Conservation (phyloP, 2,797 vertebrate genomes). For the Glyptemys insculpta region DNA sequence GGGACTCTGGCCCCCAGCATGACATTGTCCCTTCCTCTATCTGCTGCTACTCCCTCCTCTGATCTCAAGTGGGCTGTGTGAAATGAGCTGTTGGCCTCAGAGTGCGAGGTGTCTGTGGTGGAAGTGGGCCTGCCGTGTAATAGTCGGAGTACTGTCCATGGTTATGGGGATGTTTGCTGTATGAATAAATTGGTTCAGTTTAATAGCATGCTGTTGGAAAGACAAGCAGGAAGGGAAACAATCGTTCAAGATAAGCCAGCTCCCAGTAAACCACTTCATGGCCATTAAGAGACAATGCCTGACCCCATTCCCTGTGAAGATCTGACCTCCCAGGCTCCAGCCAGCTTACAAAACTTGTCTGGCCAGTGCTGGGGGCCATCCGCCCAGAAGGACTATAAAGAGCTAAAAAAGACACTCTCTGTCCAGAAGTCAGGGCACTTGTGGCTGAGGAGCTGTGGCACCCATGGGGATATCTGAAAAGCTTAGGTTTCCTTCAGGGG, state of each 20-base stretch:
- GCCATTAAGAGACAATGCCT: not conserved
- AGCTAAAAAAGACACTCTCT: not conserved
- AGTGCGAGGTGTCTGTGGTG: not conserved
- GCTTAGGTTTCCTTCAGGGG: not conserved
- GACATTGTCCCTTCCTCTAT: not conserved
- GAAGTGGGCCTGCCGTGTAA: not conserved
- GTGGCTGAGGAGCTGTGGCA: not conserved
- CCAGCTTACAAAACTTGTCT: not conserved
- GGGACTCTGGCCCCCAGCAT: accelerated
- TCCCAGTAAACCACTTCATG: not conserved
- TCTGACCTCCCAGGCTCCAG: not conserved
- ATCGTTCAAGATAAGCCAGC: not conserved
- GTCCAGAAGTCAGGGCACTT: not conserved
- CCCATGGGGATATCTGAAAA: not conserved
- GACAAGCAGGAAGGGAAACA: not conserved
- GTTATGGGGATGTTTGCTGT: not conserved
- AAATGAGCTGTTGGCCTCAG: not conserved
- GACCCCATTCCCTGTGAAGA: accelerated
- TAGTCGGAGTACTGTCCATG: not conserved
- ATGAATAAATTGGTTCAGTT: accelerated
- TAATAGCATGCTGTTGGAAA: not conserved
- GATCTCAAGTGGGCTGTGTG: not conserved
- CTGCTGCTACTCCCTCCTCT: not conserved
- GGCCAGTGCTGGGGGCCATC: not conserved
- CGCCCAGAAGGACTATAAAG: not conserved